Percentiles rank a stretch among this genome's conserved stretches.
phyloP scores from a whole-genome alignment of 1,140 invertebrate species.

The Callitettix versicolor region DNA sequence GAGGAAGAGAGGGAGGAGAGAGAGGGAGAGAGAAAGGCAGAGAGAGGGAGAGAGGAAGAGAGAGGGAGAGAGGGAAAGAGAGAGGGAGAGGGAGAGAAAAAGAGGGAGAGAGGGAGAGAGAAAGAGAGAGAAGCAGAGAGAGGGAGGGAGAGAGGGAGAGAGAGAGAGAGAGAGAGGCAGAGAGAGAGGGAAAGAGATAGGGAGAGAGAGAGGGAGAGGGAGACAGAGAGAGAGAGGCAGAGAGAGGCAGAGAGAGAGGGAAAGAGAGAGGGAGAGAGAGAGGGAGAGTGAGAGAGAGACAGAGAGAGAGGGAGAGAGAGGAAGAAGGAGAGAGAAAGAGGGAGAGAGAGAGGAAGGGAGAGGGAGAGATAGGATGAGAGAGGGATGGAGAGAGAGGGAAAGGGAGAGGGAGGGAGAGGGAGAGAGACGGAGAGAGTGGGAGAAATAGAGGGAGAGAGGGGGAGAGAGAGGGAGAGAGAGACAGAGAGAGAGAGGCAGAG shows the following conservation, averaged over 20 bases:
- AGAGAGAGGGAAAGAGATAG: too few relatives aligned
- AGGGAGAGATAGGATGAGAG: too few relatives aligned
- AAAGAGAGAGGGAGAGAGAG: background rate
- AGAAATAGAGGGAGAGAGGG: too few relatives aligned
- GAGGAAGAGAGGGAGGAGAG: background rate
- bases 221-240: background rate
- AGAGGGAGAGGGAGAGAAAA: background rate
- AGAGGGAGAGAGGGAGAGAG: background rate
- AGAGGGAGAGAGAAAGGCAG: background rate
- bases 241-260: background rate
- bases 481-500: background rate
- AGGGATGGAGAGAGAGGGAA: background rate
- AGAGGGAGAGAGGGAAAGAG: background rate
- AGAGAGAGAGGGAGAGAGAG: background rate
- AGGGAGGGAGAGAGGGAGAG: constrained; percentile 1
- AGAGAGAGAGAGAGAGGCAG: background rate
- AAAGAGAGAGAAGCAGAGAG: too few relatives aligned
- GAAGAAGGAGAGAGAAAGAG: background rate
- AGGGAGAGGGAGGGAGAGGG: background rate
- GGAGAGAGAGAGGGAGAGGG: background rate
- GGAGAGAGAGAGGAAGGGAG: background rate
- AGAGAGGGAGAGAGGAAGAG: background rate
- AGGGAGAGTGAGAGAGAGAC: background rate
- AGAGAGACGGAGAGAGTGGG: too few relatives aligned
- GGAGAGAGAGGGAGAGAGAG: background rate